Base-by-base conservation (phyloP, 2,113 vertebrate genomes). In the Dunckerocampus dactyliophorus region DNA sequence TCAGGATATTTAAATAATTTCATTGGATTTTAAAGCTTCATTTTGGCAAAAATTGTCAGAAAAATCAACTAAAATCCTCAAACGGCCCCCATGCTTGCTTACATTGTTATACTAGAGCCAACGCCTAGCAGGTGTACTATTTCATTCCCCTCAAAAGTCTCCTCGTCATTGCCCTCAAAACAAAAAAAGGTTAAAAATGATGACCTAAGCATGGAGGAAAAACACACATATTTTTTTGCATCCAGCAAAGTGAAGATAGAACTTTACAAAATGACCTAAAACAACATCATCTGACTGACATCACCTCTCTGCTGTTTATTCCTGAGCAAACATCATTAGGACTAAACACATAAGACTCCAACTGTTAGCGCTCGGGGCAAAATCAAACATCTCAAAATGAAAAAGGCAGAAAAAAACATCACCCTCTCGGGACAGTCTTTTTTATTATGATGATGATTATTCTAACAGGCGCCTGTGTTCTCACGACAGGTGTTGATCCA, bases 121-220 rank as follows among this genome's bases (percentile, higher is more conserved):
- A 92, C 91, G 88, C 92, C 91, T 92, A 85, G 1, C 79, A 87
- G 89, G 89, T 91, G 90, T 91, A 87, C 81, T 64, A 67, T 92
- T 92, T 91, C 91, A 91, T 74, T 82, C 71, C 71, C 75, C 79
- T 88, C 77, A 80, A 87, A 84, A 65, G 61, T 87, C 83, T 88
- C 76, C 68, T 74, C 71, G 77, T 72, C 72, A 61, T 51, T 81
- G 46, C 24, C 71, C 74, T 79, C 52, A 81, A 73, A 85, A 43
- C 59, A 14, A 58, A 24, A 47, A 47, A 57, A 45, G 10, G 53
- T 0, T 57, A 13, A 71, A 70, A 65, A 15, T 67, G n/a, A 34
- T 20, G 49, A 0, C 9, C 39, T 46, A 45, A 72, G 20, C 48
- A 72, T 61, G 24, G 46, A 13, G 34, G 3, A 42, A 63, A 47